These are phyloP conservation scores for Temnothorax longispinosus DNA, from an alignment of 1,140 invertebrate species.

Conservation along the genomic window DNA sequence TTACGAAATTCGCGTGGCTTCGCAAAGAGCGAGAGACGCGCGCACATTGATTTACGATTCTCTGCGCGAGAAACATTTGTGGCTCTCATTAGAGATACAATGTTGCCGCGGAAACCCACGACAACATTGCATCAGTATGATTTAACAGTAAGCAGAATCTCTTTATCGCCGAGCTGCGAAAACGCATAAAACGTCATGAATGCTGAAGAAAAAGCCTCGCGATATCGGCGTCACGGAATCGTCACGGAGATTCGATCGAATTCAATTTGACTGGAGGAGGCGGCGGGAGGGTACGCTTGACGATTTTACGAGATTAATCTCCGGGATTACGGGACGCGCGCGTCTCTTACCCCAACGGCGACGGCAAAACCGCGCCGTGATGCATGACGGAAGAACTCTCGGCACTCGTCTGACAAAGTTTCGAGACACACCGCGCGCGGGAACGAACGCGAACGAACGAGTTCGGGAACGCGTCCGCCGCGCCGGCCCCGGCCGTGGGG, in stretches of 20 bases:
- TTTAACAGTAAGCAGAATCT: neutral
- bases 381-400: constrained; percentile 68
- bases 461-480: constrained; percentile 72
- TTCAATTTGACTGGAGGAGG: neutral
- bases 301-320: constrained; percentile 55
- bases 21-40: neutral
- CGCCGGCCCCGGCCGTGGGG: constrained; percentile 70
- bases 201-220: neutral
- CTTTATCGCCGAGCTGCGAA: neutral
- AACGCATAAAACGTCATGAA: neutral
- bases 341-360: constrained; percentile 12
- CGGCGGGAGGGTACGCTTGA: neutral
- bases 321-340: constrained; percentile 8
- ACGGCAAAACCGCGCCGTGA: constrained; percentile 34
- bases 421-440: constrained; percentile 54
- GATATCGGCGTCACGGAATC: neutral
- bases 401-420: constrained; percentile 68
- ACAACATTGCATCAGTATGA: too few relatives aligned
- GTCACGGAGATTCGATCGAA: constrained; percentile 6
- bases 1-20: neutral
- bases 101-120: neutral
- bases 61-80: neutral
- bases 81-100: neutral
- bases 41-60: constrained; percentile 27
- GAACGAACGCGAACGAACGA: constrained; percentile 68